A percentile compares a stretch with the other conserved stretches of the same genome.
phyloP scores from a whole-genome alignment of 1,140 invertebrate species.

The Lepidurus arcticus region DNA sequence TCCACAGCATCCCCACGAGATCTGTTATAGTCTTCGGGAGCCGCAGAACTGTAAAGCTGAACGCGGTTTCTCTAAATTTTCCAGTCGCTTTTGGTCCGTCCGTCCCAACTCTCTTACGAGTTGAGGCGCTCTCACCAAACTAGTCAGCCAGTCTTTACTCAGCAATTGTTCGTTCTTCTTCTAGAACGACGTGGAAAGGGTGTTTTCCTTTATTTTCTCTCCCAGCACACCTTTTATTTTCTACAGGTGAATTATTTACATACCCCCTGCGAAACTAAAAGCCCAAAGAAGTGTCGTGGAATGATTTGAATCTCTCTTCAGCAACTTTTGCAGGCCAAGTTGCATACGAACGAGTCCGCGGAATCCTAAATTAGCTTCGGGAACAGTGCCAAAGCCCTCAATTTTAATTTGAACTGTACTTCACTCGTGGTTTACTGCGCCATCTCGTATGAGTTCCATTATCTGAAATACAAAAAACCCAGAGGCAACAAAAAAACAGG shows the following conservation, averaged over 20 bases:
- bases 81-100: slow-evolving; percentile 16
- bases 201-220: not conserved
- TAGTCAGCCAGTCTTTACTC: not conserved
- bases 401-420: not conserved
- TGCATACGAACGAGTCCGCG: not conserved
- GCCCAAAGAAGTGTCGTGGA: not conserved
- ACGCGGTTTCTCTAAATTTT: slow-evolving; percentile 4
- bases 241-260: not conserved
- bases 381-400: not conserved
- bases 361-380: not conserved
- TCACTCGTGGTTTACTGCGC: not conserved
- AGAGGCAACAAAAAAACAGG: not conserved
- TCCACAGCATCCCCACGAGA: not conserved
- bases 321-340: not conserved
- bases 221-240: not conserved
- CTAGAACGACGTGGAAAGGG: not conserved
- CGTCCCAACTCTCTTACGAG: not conserved
- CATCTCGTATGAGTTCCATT: not conserved
- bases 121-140: not conserved
- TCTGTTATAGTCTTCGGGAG: not conserved
- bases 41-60: not conserved
- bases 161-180: not conserved
- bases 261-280: not conserved
- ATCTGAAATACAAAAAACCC: not conserved
- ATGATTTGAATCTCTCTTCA: not conserved